A percentile compares a stretch with the other conserved stretches of the same genome.
phyloP scores from a whole-genome alignment of 1,140 invertebrate genomes.

The Zaprionus capensis region DNA sequence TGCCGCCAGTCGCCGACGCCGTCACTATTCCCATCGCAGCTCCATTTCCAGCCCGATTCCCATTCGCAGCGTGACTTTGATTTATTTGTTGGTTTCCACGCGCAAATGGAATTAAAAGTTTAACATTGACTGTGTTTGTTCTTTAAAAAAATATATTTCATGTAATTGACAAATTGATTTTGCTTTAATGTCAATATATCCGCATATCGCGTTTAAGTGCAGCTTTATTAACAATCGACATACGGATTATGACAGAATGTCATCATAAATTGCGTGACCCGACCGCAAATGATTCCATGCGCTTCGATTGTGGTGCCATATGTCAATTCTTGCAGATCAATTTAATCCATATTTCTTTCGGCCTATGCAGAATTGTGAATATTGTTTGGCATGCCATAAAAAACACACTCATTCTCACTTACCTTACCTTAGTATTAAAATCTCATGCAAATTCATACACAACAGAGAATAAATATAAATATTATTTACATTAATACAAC shows the following conservation, averaged over 20 bases:
- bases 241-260: conserved; percentile 53
- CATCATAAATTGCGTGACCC: conserved; percentile 56
- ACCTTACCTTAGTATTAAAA: too few relatives aligned
- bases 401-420: too few relatives aligned
- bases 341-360: conserved; percentile 6
- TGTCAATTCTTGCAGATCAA: conserved; percentile 19
- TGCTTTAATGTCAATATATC: conserved; percentile 59
- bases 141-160: conserved; percentile 49
- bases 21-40: conserved; percentile 7
- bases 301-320: conserved; percentile 8
- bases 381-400: neutral
- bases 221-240: conserved; percentile 59
- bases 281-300: conserved; percentile 46
- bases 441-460: neutral
- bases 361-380: neutral
- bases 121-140: conserved; percentile 49
- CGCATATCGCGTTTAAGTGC: conserved; percentile 31
- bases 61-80: conserved; percentile 56
- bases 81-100: conserved; percentile 66
- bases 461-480: neutral
- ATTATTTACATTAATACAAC: neutral
- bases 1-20: neutral
- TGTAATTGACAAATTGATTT: conserved; percentile 75
- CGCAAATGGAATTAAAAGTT: conserved; percentile 76
- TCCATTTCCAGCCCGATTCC: conserved; percentile 24